Evolutionary conservation across 1,140 invertebrate species (phyloP).

Genomic region (Ruditapes philippinarum): DNA sequence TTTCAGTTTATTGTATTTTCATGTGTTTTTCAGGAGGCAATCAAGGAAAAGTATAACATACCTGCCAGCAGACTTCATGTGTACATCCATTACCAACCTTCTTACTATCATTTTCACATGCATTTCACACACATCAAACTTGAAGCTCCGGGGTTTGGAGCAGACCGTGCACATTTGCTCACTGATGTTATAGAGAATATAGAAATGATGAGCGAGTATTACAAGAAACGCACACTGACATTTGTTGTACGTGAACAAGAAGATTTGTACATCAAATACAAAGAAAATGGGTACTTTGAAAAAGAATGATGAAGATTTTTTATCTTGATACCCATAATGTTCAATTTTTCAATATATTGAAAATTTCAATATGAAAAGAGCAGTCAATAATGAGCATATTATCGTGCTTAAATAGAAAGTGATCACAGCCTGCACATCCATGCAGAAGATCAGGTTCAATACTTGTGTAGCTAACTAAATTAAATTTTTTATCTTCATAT

Average conservation of each 20-base stretch:
- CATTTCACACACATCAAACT: conserved; percentile 96
- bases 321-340: too few species aligned
- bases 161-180: conserved; percentile 95
- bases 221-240: conserved; percentile 92
- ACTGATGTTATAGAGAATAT: conserved; percentile 97
- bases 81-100: conserved; percentile 98
- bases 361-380: too few species aligned
- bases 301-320: background rate
- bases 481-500: too few species aligned
- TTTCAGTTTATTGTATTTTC: too few species aligned
- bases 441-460: too few species aligned
- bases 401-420: too few species aligned
- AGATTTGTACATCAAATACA: conserved; percentile 79
- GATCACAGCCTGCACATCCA: too few species aligned
- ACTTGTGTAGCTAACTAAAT: too few species aligned
- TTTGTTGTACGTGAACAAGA: conserved; percentile 86
- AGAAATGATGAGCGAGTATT: conserved; percentile 93
- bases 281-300: conserved; percentile 78
- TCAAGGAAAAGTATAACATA: conserved; percentile 93
- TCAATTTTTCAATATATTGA: too few species aligned
- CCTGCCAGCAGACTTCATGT: conserved; percentile 90
- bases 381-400: too few species aligned
- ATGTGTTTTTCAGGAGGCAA: conserved; percentile 91
- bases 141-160: conserved; percentile 92
- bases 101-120: conserved; percentile 98